Percentiles rank a stretch among this genome's conserved stretches.
Conservation (phyloP, 1,140 invertebrate genomes). For the Dreissena rostriformis region DNA sequence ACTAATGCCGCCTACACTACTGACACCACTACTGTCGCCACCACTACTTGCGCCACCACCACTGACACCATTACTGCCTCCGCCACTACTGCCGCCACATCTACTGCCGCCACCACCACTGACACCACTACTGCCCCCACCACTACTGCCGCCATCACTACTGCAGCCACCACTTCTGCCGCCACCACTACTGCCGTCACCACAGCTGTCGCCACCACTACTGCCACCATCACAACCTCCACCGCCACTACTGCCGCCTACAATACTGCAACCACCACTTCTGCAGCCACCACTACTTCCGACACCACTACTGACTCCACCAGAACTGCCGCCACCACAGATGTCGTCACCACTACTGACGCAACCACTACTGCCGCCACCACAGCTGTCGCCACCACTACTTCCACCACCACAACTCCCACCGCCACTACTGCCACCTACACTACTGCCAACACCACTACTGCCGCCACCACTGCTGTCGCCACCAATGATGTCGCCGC, state of each 20-base stretch:
- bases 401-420: constrained; percentile 28
- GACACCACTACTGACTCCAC: constrained; percentile 13
- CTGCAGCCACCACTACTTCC: constrained; percentile 2
- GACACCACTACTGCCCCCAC: constrained; percentile 7
- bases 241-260: not conserved
- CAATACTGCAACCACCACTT: constrained; percentile 3
- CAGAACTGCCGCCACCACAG: constrained; percentile 14
- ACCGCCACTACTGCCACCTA: constrained; percentile 30
- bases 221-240: constrained; percentile 16
- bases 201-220: constrained; percentile 3
- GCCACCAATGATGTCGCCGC: constrained; percentile 8
- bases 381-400: constrained; percentile 17
- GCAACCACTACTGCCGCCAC: constrained; percentile 10
- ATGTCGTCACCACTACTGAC: constrained; percentile 9
- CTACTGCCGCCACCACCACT: not conserved
- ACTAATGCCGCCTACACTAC: not conserved
- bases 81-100: not conserved
- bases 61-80: constrained; percentile 5
- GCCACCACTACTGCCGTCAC: constrained; percentile 13
- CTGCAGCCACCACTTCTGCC: constrained; percentile 4
- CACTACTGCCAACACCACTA: constrained; percentile 32
- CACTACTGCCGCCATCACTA: constrained; percentile 10
- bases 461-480: constrained; percentile 24
- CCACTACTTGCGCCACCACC: constrained; percentile 11
- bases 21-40: not conserved